Evolutionary conservation across 2,888 invertebrate genomes (phyloP).

Genomic region (Caradrina kadenii): DNA sequence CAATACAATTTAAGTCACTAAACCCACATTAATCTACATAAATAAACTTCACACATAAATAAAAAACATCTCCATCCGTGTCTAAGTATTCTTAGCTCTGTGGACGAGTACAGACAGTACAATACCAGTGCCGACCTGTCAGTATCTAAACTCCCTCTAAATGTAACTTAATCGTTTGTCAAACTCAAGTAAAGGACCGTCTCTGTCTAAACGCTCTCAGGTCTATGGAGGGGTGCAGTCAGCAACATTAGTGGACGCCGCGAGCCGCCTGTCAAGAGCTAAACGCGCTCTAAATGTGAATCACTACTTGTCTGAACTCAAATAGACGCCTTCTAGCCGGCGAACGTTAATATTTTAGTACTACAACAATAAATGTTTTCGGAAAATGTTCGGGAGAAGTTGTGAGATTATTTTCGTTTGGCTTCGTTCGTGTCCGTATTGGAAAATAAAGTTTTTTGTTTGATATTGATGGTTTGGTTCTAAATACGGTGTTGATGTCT

Average conservation of each 20-base stretch:
- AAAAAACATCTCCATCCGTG: no score
- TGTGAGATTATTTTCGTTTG: slow-evolving; percentile 23
- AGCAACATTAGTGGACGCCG: slow-evolving; percentile 76
- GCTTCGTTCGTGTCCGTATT: slow-evolving; percentile 4
- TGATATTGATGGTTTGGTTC: neutral
- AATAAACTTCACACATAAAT: no score
- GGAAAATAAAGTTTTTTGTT: neutral
- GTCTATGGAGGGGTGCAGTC: slow-evolving; percentile 71
- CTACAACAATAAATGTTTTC: slow-evolving; percentile 49
- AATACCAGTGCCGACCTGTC: no score
- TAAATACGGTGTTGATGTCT: neutral
- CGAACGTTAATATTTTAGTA: slow-evolving; percentile 52
- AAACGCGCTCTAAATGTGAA: slow-evolving; percentile 72
- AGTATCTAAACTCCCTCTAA: neutral
- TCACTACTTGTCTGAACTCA: slow-evolving; percentile 67
- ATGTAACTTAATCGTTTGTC: neutral
- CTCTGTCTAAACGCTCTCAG: slow-evolving; percentile 48
- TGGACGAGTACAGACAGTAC: neutral
- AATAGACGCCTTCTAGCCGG: slow-evolving; percentile 63
- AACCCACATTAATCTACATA: no score
- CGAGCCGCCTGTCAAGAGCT: slow-evolving; percentile 70
- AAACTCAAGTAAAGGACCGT: neutral
- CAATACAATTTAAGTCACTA: no score
- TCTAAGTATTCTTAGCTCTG: neutral
- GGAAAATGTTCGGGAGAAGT: slow-evolving; percentile 28